phyloP scores from a whole-genome alignment of 2,113 vertebrate species.

The Ardeotis arabs region DNA sequence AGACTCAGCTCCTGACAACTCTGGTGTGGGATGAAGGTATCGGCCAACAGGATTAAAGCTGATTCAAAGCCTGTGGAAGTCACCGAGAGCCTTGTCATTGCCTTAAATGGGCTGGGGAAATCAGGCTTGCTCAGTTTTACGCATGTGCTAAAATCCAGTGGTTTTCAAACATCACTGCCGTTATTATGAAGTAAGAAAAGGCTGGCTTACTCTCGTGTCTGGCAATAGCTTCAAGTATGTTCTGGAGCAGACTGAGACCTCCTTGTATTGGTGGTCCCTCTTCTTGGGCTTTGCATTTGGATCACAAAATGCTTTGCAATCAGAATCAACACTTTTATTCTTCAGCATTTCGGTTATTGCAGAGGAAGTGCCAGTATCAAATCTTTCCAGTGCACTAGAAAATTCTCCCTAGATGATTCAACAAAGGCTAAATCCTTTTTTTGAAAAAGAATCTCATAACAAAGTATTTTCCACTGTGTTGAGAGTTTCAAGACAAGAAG shows the following conservation, averaged over 20 bases:
- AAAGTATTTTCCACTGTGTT: neutral
- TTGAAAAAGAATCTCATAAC: neutral
- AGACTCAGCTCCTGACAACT: neutral
- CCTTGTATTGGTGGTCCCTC: neutral
- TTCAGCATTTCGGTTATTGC: neutral
- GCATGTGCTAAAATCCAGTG: neutral
- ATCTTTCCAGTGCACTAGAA: neutral
- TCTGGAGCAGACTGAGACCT: neutral
- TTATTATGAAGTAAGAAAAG: neutral
- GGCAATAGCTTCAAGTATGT: neutral
- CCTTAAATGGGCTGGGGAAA: neutral
- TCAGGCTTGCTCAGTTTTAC: neutral
- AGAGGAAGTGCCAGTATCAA: neutral
- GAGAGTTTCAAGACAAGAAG: neutral
- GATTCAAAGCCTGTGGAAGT: neutral
- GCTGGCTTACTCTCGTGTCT: neutral
- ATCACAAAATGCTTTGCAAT: neutral
- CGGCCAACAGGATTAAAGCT: accelerated
- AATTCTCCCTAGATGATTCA: neutral
- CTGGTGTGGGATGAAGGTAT: neutral
- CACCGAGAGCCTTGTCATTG: neutral
- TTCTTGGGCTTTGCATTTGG: neutral
- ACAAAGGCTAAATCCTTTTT: neutral
- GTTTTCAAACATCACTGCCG: neutral
- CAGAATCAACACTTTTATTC: neutral